Percentiles rank a stretch among this genome's conserved stretches.
Conservation (phyloP, 2,797 vertebrate genomes). For the Sebastes goodei region DNA sequence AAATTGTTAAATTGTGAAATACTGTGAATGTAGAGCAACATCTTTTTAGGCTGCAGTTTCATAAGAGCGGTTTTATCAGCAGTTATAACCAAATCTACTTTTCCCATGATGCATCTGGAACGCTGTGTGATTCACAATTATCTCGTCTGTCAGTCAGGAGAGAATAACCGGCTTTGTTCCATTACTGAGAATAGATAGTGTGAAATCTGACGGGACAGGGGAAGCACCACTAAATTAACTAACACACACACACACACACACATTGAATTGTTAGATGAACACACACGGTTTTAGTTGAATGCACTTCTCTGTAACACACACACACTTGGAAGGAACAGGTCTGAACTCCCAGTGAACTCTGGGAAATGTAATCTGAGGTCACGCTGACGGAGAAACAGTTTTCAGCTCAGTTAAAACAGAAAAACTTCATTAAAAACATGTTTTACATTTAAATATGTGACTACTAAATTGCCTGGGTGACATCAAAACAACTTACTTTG, state of each 20-base stretch:
- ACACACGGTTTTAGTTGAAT: neutral
- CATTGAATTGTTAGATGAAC: neutral
- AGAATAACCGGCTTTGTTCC: constrained; percentile 18
- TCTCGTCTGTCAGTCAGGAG: neutral
- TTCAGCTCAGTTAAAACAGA: neutral
- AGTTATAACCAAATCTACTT: neutral
- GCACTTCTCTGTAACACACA: neutral
- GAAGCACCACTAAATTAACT: neutral
- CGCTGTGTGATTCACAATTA: neutral
- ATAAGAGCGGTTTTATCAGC: neutral
- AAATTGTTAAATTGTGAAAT: neutral
- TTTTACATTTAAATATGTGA: no score
- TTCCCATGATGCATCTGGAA: constrained; percentile 26
- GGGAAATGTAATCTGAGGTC: neutral
- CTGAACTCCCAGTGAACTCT: constrained; percentile 18
- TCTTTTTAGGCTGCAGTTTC: neutral
- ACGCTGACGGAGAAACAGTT: rapidly evolving
- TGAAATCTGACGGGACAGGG: constrained; percentile 55
- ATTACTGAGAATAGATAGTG: constrained; percentile 9
- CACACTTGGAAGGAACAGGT: neutral
- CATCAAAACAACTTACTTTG: no score
- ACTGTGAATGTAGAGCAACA: neutral
- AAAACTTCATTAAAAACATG: rapidly evolving
- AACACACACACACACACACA: neutral
- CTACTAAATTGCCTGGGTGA: no score